A percentile compares a stretch with the other conserved stretches of the same genome.
phyloP scores from a whole-genome alignment of 2,113 vertebrate species.

The Brachirus orientalis region DNA sequence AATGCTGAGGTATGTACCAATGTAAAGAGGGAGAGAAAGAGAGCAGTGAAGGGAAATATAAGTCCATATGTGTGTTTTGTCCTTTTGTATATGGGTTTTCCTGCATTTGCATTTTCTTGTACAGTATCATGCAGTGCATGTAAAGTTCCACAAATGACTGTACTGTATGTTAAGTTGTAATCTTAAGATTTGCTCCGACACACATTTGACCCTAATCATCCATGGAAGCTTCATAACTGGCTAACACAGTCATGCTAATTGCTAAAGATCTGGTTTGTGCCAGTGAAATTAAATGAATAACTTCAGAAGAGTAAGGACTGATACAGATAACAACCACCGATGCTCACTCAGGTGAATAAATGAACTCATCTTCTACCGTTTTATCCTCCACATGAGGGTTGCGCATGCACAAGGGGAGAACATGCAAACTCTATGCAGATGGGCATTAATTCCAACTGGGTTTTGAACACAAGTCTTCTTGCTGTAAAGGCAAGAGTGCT shows the following conservation, averaged over 20 bases:
- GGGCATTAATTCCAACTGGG: too few species aligned
- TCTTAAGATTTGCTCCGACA: slow-evolving; percentile 12
- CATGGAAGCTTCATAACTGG: slow-evolving; percentile 33
- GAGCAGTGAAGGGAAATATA: neutral
- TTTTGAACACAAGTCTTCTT: too few species aligned
- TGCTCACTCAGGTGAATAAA: neutral
- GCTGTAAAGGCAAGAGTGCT: too few species aligned
- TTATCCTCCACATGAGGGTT: too few species aligned
- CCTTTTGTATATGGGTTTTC: neutral
- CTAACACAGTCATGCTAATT: slow-evolving; percentile 1
- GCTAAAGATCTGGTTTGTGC: neutral
- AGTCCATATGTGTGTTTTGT: neutral
- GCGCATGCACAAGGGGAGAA: too few species aligned
- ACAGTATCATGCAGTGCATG: slow-evolving; percentile 7
- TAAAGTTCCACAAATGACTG: slow-evolving; percentile 3
- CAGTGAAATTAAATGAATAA: neutral
- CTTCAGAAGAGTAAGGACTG: neutral
- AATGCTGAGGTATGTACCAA: slow-evolving; percentile 3
- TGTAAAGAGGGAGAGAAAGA: neutral
- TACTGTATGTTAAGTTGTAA: slow-evolving; percentile 7
- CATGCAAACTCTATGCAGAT: too few species aligned
- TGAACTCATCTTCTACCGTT: too few species aligned
- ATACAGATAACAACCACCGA: neutral
- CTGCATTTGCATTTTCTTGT: slow-evolving; percentile 15
- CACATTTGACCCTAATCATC: slow-evolving; percentile 5